Percentiles rank a stretch among this genome's conserved stretches.
Conservation (phyloP, 2,113 vertebrate genomes). For the Xenopus borealis region DNA sequence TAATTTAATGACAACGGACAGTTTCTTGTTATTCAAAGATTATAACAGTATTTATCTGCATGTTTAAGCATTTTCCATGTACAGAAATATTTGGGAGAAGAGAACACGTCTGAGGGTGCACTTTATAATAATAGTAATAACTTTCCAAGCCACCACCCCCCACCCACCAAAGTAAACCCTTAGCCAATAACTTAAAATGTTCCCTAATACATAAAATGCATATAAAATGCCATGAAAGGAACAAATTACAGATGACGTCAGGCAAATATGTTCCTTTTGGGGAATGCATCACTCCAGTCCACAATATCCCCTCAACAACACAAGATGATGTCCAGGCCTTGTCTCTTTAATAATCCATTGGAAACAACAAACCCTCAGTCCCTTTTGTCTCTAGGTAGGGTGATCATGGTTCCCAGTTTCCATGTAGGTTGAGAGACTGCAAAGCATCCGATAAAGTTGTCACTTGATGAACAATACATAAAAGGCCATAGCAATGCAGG, state of each 20-base stretch:
- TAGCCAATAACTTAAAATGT: too few relatives aligned
- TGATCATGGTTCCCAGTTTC: neutral
- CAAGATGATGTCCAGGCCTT: neutral
- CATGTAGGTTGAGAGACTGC: neutral
- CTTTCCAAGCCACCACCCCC: too few relatives aligned
- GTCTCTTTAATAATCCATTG: neutral
- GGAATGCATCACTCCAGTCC: neutral
- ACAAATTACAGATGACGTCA: neutral
- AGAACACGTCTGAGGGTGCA: too few relatives aligned
- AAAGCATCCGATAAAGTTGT: constrained; percentile 47
- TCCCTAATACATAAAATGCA: neutral
- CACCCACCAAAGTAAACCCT: too few relatives aligned
- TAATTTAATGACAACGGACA: too few relatives aligned
- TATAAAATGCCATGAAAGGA: neutral
- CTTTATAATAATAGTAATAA: too few relatives aligned
- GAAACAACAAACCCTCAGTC: neutral
- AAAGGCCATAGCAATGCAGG: constrained; percentile 84
- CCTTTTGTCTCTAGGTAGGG: neutral
- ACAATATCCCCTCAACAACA: neutral
- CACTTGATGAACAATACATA: constrained; percentile 88
- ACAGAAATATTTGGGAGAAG: too few relatives aligned
- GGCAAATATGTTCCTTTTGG: neutral
- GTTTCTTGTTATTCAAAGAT: too few relatives aligned
- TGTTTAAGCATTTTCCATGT: too few relatives aligned
- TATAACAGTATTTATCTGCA: too few relatives aligned